Evolutionary conservation across 1,140 invertebrate genomes (phyloP).

Genomic region (Leptonema lineaticorne): DNA sequence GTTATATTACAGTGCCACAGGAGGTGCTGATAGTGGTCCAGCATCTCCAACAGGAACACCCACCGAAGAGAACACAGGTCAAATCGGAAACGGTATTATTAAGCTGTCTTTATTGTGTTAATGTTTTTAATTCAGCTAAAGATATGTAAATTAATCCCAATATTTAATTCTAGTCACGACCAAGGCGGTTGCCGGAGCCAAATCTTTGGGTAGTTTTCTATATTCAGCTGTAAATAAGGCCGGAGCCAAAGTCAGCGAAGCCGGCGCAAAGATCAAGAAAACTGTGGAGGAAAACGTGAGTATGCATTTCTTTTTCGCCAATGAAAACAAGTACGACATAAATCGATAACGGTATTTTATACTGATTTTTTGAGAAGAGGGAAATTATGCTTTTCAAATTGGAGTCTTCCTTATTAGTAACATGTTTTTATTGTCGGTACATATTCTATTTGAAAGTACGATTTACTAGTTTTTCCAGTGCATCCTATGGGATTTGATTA

Average conservation of each 20-base stretch:
- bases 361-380: too few relatives aligned
- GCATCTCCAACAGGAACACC: constrained; percentile 72
- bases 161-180: constrained; percentile 69
- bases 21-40: constrained; percentile 80
- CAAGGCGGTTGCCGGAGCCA: constrained; percentile 88
- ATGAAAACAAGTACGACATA: too few relatives aligned
- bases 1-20: constrained; percentile 69
- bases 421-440: too few relatives aligned
- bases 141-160: not conserved
- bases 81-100: constrained; percentile 74
- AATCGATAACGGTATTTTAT: too few relatives aligned
- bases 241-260: constrained; percentile 88
- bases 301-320: constrained; percentile 41
- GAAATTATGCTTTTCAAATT: too few relatives aligned
- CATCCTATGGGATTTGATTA: not conserved
- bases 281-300: constrained; percentile 94
- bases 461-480: not conserved
- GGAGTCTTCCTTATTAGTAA: too few relatives aligned
- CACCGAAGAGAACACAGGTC: constrained; percentile 75
- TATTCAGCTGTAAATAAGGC: constrained; percentile 90
- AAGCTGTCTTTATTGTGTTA: too few relatives aligned
- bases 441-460: too few relatives aligned
- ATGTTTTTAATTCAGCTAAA: not conserved
- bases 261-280: constrained; percentile 91
- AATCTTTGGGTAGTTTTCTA: constrained; percentile 87